Percentiles rank a stretch among this genome's conserved stretches.
Evolutionary conservation across 2,888 invertebrate genomes (phyloP).

Genomic region (Papilio demoleus): DNA sequence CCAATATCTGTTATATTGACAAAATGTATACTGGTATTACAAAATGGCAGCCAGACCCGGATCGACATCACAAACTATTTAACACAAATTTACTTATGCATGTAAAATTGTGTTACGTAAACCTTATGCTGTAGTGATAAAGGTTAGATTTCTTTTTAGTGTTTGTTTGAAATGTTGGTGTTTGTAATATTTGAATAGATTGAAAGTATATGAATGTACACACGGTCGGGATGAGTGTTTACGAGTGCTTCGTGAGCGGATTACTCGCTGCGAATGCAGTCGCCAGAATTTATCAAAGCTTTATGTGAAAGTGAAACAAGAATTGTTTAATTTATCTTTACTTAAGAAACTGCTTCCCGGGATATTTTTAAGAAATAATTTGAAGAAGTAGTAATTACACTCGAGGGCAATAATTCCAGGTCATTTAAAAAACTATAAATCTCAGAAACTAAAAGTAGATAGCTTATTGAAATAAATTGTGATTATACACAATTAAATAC

Average conservation of each 20-base stretch:
- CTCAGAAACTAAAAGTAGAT: no score
- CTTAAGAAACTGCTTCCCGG: background rate
- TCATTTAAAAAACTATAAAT: no score
- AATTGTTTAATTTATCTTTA: background rate
- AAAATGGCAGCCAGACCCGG: slow-evolving; percentile 67
- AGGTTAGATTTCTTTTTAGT: slow-evolving; percentile 26
- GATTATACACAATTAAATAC: no score
- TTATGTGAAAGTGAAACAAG: slow-evolving; percentile 51
- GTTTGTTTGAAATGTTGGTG: background rate
- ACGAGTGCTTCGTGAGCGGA: slow-evolving; percentile 75
- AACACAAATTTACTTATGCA: slow-evolving; percentile 47
- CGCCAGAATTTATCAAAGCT: slow-evolving; percentile 48
- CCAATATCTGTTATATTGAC: slow-evolving; percentile 55
- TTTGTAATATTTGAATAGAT: slow-evolving; percentile 66
- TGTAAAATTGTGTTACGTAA: slow-evolving; percentile 31
- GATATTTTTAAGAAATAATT: no score
- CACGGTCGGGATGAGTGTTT: slow-evolving; percentile 64
- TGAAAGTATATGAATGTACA: slow-evolving; percentile 54
- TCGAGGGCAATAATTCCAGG: no score
- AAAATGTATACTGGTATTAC: slow-evolving; percentile 74
- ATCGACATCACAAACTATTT: slow-evolving; percentile 60
- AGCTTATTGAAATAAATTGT: no score
- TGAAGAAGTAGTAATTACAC: no score
- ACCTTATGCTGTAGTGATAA: slow-evolving; percentile 44
- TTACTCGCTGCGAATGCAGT: slow-evolving; percentile 60